Evolutionary conservation across 64 coral and sea anemone species (phyloP).

Genomic region (Porites australiensis): DNA sequence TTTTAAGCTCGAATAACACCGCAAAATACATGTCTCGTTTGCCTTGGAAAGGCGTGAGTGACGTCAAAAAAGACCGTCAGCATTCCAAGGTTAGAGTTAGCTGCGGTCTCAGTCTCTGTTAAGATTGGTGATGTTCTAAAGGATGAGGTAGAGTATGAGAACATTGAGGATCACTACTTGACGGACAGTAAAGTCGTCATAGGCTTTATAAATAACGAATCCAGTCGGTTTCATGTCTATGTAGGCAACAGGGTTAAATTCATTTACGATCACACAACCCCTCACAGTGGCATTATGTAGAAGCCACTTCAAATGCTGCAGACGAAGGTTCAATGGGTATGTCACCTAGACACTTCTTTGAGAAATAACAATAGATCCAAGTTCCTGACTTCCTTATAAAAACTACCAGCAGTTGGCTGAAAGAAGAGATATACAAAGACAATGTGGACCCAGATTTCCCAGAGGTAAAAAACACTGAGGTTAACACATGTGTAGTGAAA

Average conservation of each 20-base stretch:
- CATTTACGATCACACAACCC: too few species aligned
- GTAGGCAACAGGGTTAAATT: too few species aligned
- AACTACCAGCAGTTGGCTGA: slow-evolving; percentile 3
- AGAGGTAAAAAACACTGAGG: slow-evolving; percentile 30
- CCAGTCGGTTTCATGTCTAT: too few species aligned
- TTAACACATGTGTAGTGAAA: too few species aligned
- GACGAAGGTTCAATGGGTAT: too few species aligned
- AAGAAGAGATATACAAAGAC: slow-evolving; percentile 40
- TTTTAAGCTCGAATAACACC: not conserved
- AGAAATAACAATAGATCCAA: slow-evolving; percentile 23
- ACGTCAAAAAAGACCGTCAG: slow-evolving; percentile 10
- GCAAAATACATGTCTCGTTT: slow-evolving; percentile 15
- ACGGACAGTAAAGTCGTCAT: slow-evolving; percentile 35
- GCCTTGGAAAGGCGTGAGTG: slow-evolving; percentile 28
- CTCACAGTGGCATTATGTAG: too few species aligned
- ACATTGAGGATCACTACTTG: slow-evolving; percentile 50
- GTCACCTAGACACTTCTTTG: too few species aligned
- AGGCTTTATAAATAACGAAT: too few species aligned
- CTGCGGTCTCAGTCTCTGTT: slow-evolving; percentile 25
- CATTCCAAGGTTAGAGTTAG: not conserved
- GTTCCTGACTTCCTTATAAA: slow-evolving; percentile 37
- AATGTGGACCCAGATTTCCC: slow-evolving; percentile 31
- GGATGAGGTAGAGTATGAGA: not conserved
- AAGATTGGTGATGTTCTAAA: slow-evolving; percentile 27
- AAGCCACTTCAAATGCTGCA: too few species aligned